Evolutionary conservation across 2,888 invertebrate genomes (phyloP).

Genomic region (Ectemnius lituratus): DNA sequence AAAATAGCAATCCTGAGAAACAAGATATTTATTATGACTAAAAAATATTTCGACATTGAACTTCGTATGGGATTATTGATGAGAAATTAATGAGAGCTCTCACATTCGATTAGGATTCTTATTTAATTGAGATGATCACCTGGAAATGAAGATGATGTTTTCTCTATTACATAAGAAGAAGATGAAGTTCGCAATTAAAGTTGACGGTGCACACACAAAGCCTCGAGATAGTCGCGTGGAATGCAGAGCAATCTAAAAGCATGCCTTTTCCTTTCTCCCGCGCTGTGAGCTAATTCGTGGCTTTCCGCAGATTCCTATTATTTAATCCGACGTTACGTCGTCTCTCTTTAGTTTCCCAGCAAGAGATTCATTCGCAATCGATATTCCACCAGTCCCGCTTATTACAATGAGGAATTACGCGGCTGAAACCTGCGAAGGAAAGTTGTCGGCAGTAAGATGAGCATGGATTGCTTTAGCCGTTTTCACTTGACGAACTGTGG

Average conservation of each 20-base stretch:
- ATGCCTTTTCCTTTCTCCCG: not conserved
- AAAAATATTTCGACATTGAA: too few relatives aligned
- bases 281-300: not conserved
- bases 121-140: too few relatives aligned
- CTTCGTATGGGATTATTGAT: too few relatives aligned
- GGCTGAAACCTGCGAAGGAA: not conserved
- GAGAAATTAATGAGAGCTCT: too few relatives aligned
- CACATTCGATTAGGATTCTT: too few relatives aligned
- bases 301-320: not conserved
- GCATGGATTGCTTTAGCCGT: not conserved
- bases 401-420: not conserved
- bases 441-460: not conserved
- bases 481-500: constrained; percentile 3
- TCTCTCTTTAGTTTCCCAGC: too few relatives aligned
- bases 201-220: not conserved
- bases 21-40: not conserved
- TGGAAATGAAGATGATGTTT: too few relatives aligned
- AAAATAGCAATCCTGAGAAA: not conserved
- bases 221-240: not conserved
- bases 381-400: too few relatives aligned
- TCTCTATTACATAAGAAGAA: not conserved
- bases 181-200: constrained; percentile 1
- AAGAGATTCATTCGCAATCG: too few relatives aligned
- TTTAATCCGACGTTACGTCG: not conserved
- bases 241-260: not conserved